Evolutionary conservation across 1,140 invertebrate genomes (phyloP), one percentile per base, ranked within the genome.

Genomic region (Carposina sasakii): DNA sequence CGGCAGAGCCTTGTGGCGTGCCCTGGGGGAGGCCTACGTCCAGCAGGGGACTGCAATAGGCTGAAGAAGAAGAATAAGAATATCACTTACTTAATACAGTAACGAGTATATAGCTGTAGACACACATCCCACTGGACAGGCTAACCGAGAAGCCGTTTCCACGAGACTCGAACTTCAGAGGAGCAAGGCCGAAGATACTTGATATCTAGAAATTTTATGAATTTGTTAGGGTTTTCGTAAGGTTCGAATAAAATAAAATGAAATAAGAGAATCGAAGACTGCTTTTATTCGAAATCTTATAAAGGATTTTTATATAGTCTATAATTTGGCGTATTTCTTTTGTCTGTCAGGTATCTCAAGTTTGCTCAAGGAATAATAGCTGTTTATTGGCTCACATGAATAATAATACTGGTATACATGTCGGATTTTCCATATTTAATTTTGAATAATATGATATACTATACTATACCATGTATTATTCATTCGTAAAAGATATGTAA

Each of bases 171-270:
- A 86, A 86, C 31, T 62, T 51, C 3, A 86, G 53, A 0, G 84
- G 84, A 1, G 84, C 81, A 13, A 86, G 59, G 0, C 84, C 83
- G 22, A 81, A 70, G 22, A 76, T 67, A 56, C 81, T 76, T 16
- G 83, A 82, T 47, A 83, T 71, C 78, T 82, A 49, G 6, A 66
- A 67, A 13, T 21, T 15, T n/a, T 19, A 10, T 1, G 19, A 10
- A 10, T 5, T 6, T 19, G 5, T 19, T 40, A 28, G 24, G 24
- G 24, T 6, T 12, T 28, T 28, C 24, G 12, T n/a, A n/a, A n/a
- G n/a, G 12, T 28, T 6, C 12, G 6, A 12, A 28, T 12, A 28
- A 28, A 6, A 6, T 28, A 28, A 12, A 6, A 6, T 28, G 24
- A 28, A 28, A 28, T 28, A 6, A 28, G 12, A 28, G 6, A 12